Evolutionary conservation across 2,888 invertebrate species (phyloP), one percentile per base, ranked within the genome.

Genomic region (Pseudolycoriella hygida): DNA sequence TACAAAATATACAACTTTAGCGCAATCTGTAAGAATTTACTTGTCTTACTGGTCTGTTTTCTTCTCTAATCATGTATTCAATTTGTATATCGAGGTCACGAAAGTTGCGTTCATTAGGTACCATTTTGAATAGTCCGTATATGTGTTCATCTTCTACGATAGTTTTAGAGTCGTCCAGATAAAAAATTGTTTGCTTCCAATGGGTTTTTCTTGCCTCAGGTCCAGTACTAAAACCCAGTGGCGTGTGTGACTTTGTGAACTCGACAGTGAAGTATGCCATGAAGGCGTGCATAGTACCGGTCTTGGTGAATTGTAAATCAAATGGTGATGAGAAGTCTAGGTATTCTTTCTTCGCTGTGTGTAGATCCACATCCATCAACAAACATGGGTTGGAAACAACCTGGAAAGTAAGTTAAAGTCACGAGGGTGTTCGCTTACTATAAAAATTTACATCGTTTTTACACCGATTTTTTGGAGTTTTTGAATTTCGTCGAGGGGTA

Each of bases 231-330:
- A 98, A 98, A 18, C 97, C 96, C 51, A 92, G 87, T 46, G 92
- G 76, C 70, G 96, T 98, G 73, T 99, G 98, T 56, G 94, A 98
- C 72, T 96, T 94, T 32, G 94, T 92, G 71, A 99, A 98, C 69
- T 99, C 97, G 54, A 99, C 93, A 59, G 90, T 97, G 71, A 99
- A 99, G 71, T 90, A 99, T 17, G 97, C 94, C 53, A 99, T 97
- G 55, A 99, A 71, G 1, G 98, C 98, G 61, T 98, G 96, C 49
- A 96, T 79, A 66, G 96, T 96, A 66, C 97, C 97, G 61, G 94
- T 93, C 49, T 94, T 77, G 48, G 87, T 76, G 12, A 80, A 77
- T 66, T 80, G 76, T 18, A 90, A 70, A 55, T 77, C 79, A 60
- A 90, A 89, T 50, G 88, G 87, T 1, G 93, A 78, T 38, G 81